Evolutionary conservation across 2,888 invertebrate genomes (phyloP), one percentile per base, ranked within the genome.

Genomic region (Agapostemon virescens): DNA sequence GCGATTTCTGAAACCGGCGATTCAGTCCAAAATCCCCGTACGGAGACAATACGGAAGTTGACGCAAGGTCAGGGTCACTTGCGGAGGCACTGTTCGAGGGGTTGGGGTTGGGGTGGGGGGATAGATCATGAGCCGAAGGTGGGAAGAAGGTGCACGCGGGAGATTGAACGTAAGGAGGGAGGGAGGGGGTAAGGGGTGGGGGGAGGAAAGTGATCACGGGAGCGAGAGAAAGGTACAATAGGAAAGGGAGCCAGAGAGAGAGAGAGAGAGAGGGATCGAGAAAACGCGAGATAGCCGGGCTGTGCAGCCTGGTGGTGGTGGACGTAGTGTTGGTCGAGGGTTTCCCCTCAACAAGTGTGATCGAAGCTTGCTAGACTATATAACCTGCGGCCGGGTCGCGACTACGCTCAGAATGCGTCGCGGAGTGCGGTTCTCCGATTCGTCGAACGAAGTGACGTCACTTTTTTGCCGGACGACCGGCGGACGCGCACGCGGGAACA

Each of bases 51-150:
- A 88, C 89, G 90, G 91, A 91, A 91, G 90, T 91, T 79, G 91
- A 90, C 87, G 91, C 92, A 93, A 93, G 93, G 93, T 93, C 93
- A 93, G 92, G 93, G 93, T 93, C 90, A 88, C 77, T 83, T 84
- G 87, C 76, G 81, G 86, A 83, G 81, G 82, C 84, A 68, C 76
- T 74, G 75, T 68, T 77, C 77, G 58, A 6, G 11, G 52, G 77
- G 79, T 83, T 77, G 86, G 82, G 83, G 73, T 52, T 3, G 11
- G 52, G 77, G 79, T 83, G 79, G 86, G 82, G 83, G 73, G 81
- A 84, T 82, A 81, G 86, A 84, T 87, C 85, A 78, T 78, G 85
- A 87, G 84, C 86, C 87, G 84, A 86, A 85, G 82, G 81, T 82
- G 84, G 84, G 84, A 82, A 79, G 81, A 85, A 74, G 85, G 80